phyloP scores from a whole-genome alignment of 2,797 vertebrate genomes.

The Nasua narica region DNA sequence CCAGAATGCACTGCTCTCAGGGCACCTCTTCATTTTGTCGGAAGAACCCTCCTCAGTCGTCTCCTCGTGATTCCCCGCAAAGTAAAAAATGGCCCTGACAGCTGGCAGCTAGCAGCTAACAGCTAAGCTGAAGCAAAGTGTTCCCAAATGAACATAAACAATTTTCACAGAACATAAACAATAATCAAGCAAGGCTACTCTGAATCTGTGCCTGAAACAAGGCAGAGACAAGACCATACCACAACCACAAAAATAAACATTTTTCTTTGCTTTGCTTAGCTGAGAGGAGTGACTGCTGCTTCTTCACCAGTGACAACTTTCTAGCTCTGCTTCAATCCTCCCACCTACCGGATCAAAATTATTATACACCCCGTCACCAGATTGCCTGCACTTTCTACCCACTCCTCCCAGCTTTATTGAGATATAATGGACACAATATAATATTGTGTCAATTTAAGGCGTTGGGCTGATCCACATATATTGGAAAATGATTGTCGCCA shows the following conservation, averaged over 20 bases:
- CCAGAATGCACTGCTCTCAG: neutral
- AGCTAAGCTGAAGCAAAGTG: slow-evolving; percentile 5
- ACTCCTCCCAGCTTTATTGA: neutral
- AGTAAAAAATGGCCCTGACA: neutral
- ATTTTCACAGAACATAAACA: slow-evolving; percentile 35
- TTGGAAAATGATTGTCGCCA: neutral
- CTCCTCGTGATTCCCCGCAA: slow-evolving; percentile 3
- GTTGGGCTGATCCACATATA: neutral
- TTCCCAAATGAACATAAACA: slow-evolving; percentile 47
- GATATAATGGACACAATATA: neutral
- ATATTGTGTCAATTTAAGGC: neutral
- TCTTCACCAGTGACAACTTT: neutral
- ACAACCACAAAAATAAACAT: neutral
- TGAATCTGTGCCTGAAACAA: neutral
- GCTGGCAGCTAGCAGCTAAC: slow-evolving; percentile 1
- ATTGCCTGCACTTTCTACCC: neutral
- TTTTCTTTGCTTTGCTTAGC: neutral
- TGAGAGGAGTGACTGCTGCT: neutral
- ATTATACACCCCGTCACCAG: neutral
- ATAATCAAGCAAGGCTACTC: neutral
- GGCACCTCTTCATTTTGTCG: neutral
- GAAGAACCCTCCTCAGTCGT: neutral
- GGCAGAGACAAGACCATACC: neutral
- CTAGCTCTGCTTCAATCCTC: neutral
- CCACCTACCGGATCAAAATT: neutral